phyloP scores from a whole-genome alignment of 2,888 invertebrate genomes.

The Dicranocentrus wangi region DNA sequence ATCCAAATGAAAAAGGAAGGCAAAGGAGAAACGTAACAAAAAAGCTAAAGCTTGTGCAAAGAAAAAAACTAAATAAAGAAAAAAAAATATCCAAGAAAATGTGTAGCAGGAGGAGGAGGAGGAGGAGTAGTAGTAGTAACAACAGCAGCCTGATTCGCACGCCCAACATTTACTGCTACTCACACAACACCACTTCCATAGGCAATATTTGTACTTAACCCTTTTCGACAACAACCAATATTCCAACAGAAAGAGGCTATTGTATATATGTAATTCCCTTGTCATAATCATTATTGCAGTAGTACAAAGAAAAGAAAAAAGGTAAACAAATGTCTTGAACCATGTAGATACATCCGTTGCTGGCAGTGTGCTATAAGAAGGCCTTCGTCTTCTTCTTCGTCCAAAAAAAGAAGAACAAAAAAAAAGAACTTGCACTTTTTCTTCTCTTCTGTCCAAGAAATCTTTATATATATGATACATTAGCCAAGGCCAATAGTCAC shows the following conservation, averaged over 20 bases:
- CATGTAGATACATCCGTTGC: not conserved
- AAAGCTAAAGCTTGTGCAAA: not conserved
- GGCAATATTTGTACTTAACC: not conserved
- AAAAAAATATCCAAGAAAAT: constrained; percentile 10
- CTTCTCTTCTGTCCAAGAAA: not conserved
- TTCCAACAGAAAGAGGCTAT: not conserved
- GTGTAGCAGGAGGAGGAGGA: too few species aligned
- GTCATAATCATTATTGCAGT: constrained; percentile 11
- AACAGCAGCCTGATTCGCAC: constrained; percentile 23
- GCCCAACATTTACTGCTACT: constrained; percentile 4
- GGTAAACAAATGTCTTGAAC: constrained; percentile 4
- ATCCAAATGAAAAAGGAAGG: constrained; percentile 2
- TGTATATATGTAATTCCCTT: constrained; percentile 4
- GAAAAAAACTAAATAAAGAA: not conserved
- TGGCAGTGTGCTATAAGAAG: not conserved
- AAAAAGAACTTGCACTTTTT: not conserved
- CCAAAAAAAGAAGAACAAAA: not conserved
- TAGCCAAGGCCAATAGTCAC: constrained; percentile 4
- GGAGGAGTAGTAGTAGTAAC: too few species aligned
- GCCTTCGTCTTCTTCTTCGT: not conserved
- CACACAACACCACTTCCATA: too few species aligned
- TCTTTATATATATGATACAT: not conserved
- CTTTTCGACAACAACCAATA: not conserved
- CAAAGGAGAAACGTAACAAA: not conserved
- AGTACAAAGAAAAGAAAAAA: not conserved